Conservation (phyloP, 1,140 invertebrate species). For the Bombus difficillimus region DNA sequence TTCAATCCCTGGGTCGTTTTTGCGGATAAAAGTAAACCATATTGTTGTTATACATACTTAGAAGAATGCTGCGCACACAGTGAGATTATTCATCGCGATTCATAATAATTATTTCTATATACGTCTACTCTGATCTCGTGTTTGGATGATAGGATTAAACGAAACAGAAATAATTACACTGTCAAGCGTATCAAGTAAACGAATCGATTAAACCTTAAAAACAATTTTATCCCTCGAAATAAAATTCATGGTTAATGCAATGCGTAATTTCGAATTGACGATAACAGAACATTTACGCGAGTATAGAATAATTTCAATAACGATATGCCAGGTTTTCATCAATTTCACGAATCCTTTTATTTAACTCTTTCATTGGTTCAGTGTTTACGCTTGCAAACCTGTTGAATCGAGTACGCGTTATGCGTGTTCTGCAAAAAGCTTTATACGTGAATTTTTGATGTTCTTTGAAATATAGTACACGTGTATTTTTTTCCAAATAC, state of each 20-base stretch:
- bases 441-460: not conserved
- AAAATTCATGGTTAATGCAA: no score
- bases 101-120: no score
- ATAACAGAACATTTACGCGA: not conserved
- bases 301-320: not conserved
- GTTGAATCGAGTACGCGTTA: not conserved
- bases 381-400: not conserved
- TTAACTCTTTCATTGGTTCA: not conserved
- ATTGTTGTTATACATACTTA: not conserved
- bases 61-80: not conserved
- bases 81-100: not conserved
- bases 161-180: not conserved
- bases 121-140: not conserved
- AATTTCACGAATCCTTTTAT: not conserved
- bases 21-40: not conserved
- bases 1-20: no score
- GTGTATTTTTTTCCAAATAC: not conserved
- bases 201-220: not conserved
- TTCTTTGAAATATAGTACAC: not conserved
- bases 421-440: not conserved
- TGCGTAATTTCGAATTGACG: not conserved
- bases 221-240: not conserved
- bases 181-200: not conserved
- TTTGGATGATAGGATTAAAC: not conserved
- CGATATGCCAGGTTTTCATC: no score